Conservation (phyloP, 1,140 invertebrate genomes). For the Argopecten irradians region DNA sequence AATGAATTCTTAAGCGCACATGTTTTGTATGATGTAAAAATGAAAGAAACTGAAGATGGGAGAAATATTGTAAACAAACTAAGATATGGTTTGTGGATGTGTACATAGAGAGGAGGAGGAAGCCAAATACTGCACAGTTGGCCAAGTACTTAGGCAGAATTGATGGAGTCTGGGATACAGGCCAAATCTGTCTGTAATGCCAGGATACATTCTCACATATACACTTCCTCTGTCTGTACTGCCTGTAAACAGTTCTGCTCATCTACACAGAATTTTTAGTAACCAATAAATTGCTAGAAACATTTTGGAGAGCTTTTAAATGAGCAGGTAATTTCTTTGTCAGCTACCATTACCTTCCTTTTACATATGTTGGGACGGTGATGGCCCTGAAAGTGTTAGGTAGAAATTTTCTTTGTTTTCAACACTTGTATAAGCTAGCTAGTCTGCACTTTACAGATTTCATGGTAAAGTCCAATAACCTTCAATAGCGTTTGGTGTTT, state of each 20-base stretch:
- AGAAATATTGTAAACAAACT: neutral
- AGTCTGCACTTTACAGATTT: neutral
- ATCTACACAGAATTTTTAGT: neutral
- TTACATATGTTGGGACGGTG: neutral
- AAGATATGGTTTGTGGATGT: neutral
- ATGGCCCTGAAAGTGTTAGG: neutral
- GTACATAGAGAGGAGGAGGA: neutral
- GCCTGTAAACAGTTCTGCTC: neutral
- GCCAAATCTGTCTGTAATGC: neutral
- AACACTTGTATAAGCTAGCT: conserved; percentile 14
- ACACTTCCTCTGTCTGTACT: neutral
- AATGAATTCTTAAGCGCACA: neutral
- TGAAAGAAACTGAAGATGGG: neutral
- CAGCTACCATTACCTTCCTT: neutral
- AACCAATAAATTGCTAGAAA: neutral
- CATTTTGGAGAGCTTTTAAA: neutral
- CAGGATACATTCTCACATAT: neutral
- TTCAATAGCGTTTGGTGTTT: neutral
- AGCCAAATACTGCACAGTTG: conserved; percentile 15
- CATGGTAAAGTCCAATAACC: neutral
- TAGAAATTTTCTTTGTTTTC: neutral
- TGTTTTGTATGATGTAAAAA: neutral
- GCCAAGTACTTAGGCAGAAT: neutral
- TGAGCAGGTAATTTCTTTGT: neutral
- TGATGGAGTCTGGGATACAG: neutral